Percentiles rank a stretch among this genome's conserved stretches.
Evolutionary conservation across 2,888 invertebrate genomes (phyloP).

Genomic region (Hirtodrosophila trivittata): DNA sequence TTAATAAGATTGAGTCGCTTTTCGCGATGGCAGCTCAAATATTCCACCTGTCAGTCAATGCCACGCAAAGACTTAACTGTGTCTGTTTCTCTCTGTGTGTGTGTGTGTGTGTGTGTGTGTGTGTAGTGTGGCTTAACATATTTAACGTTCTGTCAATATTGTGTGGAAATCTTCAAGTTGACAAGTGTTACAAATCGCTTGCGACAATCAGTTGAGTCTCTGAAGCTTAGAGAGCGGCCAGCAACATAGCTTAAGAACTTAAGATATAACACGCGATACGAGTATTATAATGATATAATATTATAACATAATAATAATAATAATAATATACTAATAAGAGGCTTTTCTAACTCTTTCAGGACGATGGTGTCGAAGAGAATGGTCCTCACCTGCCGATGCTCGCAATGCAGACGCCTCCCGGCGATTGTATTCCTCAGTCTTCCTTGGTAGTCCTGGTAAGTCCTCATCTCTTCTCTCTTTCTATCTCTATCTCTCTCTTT

Average conservation of each 20-base stretch:
- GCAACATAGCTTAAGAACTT: constrained; percentile 56
- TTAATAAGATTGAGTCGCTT: constrained; percentile 16
- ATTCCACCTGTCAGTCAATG: constrained; percentile 43
- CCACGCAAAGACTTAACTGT: constrained; percentile 1
- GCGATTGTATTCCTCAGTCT: constrained; percentile 95
- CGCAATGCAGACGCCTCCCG: constrained; percentile 91
- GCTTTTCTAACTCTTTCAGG: constrained; percentile 86
- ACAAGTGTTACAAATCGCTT: constrained; percentile 75
- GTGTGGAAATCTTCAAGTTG: constrained; percentile 68
- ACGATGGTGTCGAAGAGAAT: constrained; percentile 96
- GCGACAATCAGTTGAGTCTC: constrained; percentile 25
- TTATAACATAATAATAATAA: no score
- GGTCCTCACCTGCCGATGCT: constrained; percentile 94
- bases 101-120: constrained; percentile 12
- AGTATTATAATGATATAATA: constrained; percentile 1
- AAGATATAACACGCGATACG: constrained; percentile 1
- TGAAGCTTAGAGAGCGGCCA: constrained; percentile 11
- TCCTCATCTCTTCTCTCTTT: no score
- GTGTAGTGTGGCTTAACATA: constrained; percentile 52
- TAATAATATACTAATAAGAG: constrained; percentile 47
- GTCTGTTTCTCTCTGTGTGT: constrained; percentile 1
- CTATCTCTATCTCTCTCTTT: background rate
- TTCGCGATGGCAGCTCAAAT: constrained; percentile 16
- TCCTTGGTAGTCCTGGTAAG: constrained; percentile 94
- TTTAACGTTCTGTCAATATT: constrained; percentile 64